Conservation (phyloP, 2,888 invertebrate species). For the Brachyopa scutellaris region DNA sequence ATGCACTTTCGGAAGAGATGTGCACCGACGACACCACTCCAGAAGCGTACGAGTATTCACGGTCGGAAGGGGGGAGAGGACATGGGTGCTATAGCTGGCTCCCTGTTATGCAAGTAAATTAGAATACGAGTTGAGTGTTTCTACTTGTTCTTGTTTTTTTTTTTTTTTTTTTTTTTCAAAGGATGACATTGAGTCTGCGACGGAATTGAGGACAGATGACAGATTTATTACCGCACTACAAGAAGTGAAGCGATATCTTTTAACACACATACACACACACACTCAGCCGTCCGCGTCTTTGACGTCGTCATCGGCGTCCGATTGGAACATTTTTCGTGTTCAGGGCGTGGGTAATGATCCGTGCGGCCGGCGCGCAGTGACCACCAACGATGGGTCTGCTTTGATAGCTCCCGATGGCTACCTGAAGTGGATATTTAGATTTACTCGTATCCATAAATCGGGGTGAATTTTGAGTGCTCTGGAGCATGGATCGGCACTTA, state of each 20-base stretch:
- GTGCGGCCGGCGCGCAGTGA: neutral
- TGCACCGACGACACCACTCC: neutral
- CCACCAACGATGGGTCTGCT: neutral
- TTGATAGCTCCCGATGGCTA: constrained; percentile 12
- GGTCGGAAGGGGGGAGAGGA: too few species aligned
- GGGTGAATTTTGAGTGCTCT: constrained; percentile 50
- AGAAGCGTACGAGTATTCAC: constrained; percentile 22
- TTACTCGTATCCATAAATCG: constrained; percentile 36
- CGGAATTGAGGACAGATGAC: constrained; percentile 24
- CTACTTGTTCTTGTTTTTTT: too few species aligned
- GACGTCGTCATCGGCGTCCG: too few species aligned
- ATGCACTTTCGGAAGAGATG: constrained; percentile 21
- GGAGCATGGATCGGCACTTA: constrained; percentile 69
- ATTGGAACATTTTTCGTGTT: too few species aligned
- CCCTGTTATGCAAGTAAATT: constrained; percentile 27
- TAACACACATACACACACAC: too few species aligned
- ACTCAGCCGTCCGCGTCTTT: too few species aligned
- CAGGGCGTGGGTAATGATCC: constrained; percentile 29
- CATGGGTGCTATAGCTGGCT: constrained; percentile 11
- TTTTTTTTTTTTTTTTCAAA: neutral
- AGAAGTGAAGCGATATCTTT: neutral
- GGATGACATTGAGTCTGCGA: constrained; percentile 31
- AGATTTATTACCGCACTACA: constrained; percentile 48
- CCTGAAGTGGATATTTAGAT: constrained; percentile 1
- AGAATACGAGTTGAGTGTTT: constrained; percentile 19